These are phyloP conservation scores for Ictalurus punctatus DNA, from an alignment of 2,113 vertebrate species.

Conservation along the genomic window DNA sequence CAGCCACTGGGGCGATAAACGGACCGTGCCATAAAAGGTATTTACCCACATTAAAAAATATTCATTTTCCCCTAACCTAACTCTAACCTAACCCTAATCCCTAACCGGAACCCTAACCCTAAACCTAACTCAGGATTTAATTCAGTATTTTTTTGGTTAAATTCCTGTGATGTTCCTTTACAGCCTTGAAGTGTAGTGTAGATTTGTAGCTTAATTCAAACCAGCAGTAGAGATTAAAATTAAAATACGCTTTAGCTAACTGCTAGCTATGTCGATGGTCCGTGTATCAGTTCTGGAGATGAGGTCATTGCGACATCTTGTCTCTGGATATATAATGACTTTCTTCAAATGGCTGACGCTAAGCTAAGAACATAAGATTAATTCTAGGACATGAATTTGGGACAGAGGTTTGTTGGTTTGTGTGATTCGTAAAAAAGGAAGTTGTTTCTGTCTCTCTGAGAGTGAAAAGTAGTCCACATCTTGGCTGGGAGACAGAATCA, in stretches of 20 bases:
- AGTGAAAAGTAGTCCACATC: slow-evolving; percentile 13
- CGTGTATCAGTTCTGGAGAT: background rate
- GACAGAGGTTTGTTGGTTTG: background rate
- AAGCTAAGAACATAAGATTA: background rate
- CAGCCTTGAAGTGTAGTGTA: no score
- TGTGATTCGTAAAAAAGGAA: background rate
- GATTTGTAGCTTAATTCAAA: no score
- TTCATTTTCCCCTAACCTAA: no score
- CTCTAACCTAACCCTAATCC: no score
- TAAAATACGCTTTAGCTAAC: no score
- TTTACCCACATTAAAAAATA: no score
- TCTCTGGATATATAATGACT: background rate
- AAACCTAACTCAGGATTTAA: background rate
- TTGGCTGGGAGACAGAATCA: slow-evolving; percentile 7
- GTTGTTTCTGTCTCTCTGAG: background rate
- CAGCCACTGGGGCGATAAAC: no score
- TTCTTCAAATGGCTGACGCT: background rate
- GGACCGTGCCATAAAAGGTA: no score
- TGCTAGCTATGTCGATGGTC: no score
- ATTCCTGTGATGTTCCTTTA: background rate
- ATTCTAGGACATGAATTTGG: slow-evolving; percentile 20
- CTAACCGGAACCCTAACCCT: no score
- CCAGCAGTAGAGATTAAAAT: no score
- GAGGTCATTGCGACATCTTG: background rate
- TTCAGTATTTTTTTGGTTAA: background rate